Base-by-base conservation (phyloP, 2,888 invertebrate genomes). In the Tetragonisca angustula region DNA sequence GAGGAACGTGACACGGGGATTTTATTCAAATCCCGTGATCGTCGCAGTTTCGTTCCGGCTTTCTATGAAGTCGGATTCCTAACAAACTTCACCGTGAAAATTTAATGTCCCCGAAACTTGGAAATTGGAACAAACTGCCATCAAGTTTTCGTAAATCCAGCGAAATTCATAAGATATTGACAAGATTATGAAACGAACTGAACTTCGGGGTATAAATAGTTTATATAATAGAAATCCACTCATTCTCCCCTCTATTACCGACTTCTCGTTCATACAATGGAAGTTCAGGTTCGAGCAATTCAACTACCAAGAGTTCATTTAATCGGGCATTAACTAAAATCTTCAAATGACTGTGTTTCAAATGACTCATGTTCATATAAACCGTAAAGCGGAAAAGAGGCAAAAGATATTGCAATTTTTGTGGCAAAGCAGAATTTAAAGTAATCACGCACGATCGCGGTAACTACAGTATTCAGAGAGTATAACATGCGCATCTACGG, bases 391-490 rank as follows among this genome's bases (percentile, higher is more conserved):
- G 9, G 19, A 9, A 27, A 9, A 11, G 9, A 2, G 3, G 17
- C 5, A 61, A 52, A 52, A 52, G 43, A 43, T 43, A 43, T 43
- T 43, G 5, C 52, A 21, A 9, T 27, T 61, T 61, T 61, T 61
- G 4, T 2, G 6, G 21, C 27, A 32, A 50, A 15, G 21, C 27
- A 21, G 27, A 52, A 82, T 82, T 72, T 62, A 50, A 56, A 72
- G 70, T 59, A 19, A 27, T 49, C 4, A 5, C 27, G 9, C 24
- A 11, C 9, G 27, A 56, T 71, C 32, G 19, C 59, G 3, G 56
- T 17, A 27, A 49, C 11, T 17, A 62, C 65, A 36, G 54, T 56
- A 43, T 77, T 79, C 68, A 72, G 68, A 59, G 3, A 62, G 19
- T 43, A 32, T 67, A 15, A 50, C 49, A 59, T 52, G 74, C 76